Evolutionary conservation across 2,797 vertebrate species (phyloP).

Genomic region (Phataginus tricuspis): DNA sequence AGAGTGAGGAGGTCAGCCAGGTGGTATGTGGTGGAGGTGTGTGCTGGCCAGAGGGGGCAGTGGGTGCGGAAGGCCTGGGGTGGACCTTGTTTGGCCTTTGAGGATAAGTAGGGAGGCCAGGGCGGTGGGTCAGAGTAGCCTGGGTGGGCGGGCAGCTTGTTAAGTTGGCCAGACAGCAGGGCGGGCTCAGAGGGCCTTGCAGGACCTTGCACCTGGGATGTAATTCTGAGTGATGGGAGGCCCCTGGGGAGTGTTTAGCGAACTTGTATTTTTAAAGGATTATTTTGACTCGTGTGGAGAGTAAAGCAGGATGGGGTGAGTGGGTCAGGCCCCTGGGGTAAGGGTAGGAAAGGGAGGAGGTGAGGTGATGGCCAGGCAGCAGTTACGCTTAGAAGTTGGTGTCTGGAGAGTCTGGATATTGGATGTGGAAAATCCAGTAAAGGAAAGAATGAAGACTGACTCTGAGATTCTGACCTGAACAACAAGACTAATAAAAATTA

Average conservation of each 20-base stretch:
- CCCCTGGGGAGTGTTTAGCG: neutral
- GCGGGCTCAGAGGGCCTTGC: neutral
- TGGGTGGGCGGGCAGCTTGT: too few species aligned
- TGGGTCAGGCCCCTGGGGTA: too few species aligned
- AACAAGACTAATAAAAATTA: neutral
- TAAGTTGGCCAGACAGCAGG: neutral
- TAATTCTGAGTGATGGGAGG: neutral
- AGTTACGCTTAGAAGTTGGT: neutral
- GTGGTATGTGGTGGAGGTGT: neutral
- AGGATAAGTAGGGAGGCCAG: neutral
- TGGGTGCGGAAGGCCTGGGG: neutral
- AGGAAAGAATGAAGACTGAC: neutral
- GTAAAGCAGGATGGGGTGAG: rapidly evolving
- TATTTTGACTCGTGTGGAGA: neutral
- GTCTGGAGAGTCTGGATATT: rapidly evolving
- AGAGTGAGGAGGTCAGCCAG: neutral
- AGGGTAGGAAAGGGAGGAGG: neutral
- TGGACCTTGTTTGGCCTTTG: neutral
- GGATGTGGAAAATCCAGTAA: too few species aligned
- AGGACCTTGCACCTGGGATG: neutral
- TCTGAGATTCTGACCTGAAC: neutral
- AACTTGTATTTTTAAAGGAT: neutral
- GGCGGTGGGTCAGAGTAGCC: too few species aligned
- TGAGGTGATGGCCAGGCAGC: neutral
- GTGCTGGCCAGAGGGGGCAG: neutral